phyloP scores from a whole-genome alignment of 2,888 invertebrate species.

The Thymelicus lineola region DNA sequence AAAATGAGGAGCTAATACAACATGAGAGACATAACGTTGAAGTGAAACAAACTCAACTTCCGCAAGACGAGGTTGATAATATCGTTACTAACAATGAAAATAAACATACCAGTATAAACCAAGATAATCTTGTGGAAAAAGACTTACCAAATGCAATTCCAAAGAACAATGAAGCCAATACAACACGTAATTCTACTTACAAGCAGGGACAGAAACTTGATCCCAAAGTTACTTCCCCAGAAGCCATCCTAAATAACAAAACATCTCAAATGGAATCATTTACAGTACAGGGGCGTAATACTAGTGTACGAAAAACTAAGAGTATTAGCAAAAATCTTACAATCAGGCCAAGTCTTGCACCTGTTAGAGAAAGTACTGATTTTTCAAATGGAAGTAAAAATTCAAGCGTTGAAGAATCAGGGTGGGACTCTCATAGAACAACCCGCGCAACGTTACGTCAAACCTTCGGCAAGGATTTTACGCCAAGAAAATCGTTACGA shows the following conservation, averaged over 20 bases:
- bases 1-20: no score
- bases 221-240: slow-evolving; percentile 55
- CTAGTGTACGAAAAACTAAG: slow-evolving; percentile 58
- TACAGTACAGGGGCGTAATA: slow-evolving; percentile 54
- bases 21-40: no score
- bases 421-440: slow-evolving; percentile 77
- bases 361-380: slow-evolving; percentile 58
- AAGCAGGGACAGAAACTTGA: slow-evolving; percentile 52
- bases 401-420: slow-evolving; percentile 71
- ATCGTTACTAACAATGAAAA: not conserved
- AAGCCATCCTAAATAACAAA: slow-evolving; percentile 57
- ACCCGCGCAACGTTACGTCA: slow-evolving; percentile 72
- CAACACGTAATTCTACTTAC: slow-evolving; percentile 59
- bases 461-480: slow-evolving; percentile 74
- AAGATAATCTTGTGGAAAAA: slow-evolving; percentile 9
- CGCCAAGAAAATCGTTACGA: slow-evolving; percentile 69
- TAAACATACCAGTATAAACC: slow-evolving; percentile 9
- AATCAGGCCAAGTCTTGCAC: slow-evolving; percentile 56
- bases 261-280: slow-evolving; percentile 56
- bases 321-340: slow-evolving; percentile 55
- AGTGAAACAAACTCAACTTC: no score
- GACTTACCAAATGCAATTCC: not conserved
- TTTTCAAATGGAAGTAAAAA: slow-evolving; percentile 60
- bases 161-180: slow-evolving; percentile 47
- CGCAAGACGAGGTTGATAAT: no score